phyloP scores from a whole-genome alignment of 1,140 invertebrate species.

The Pararge aegeria region DNA sequence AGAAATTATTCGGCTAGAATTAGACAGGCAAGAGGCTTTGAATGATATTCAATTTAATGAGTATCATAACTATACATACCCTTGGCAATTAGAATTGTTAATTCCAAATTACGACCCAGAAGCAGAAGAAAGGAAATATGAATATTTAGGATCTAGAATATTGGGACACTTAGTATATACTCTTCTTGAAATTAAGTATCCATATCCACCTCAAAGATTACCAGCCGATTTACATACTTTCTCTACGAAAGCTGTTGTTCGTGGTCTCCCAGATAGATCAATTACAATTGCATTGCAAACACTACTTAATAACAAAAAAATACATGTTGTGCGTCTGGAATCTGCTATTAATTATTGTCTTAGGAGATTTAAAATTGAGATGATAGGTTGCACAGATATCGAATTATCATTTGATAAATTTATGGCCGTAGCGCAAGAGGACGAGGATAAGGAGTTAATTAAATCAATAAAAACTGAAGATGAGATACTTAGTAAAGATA shows the following conservation, averaged over 20 bases:
- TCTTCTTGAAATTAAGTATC: constrained; percentile 80
- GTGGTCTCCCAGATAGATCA: constrained; percentile 69
- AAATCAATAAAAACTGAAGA: constrained; percentile 61
- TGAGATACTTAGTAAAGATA: constrained; percentile 45
- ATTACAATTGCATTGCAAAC: constrained; percentile 66
- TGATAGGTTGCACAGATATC: constrained; percentile 74
- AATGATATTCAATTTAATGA: constrained; percentile 67
- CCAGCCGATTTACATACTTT: constrained; percentile 64
- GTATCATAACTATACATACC: constrained; percentile 66
- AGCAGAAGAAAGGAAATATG: constrained; percentile 63
- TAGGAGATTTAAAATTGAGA: constrained; percentile 75
- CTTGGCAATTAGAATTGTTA: constrained; percentile 62
- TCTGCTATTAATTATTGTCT: constrained; percentile 81
- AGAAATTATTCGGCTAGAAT: constrained; percentile 58
- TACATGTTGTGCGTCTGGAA: constrained; percentile 78
- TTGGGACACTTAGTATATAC: constrained; percentile 81
- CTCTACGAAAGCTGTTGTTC: constrained; percentile 71
- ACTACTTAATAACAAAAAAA: constrained; percentile 68
- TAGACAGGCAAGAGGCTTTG: constrained; percentile 58
- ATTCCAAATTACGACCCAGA: constrained; percentile 65
- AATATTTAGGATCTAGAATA: constrained; percentile 70
- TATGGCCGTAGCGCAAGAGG: constrained; percentile 44
- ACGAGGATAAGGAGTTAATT: constrained; percentile 61
- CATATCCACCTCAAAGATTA: constrained; percentile 54
- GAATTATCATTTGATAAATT: constrained; percentile 73